phyloP scores from a whole-genome alignment of 2,797 vertebrate species.

The Benthosema pterotum region DNA sequence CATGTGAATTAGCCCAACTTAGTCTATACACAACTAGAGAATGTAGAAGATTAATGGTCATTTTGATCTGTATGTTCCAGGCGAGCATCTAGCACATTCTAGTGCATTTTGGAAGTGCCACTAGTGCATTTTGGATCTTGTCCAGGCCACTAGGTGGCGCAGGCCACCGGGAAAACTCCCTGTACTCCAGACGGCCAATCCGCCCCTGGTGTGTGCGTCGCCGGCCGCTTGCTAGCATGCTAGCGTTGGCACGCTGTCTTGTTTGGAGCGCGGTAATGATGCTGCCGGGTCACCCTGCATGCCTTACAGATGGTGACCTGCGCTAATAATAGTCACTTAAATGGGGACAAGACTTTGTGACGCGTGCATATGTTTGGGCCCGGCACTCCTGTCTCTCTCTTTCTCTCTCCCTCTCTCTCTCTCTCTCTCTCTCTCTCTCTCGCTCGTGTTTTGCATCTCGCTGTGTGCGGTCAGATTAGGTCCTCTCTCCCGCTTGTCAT shows the following conservation, averaged over 20 bases:
- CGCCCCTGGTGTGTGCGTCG: too few species aligned
- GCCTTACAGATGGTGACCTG: slow-evolving; percentile 62
- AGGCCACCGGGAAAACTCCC: too few species aligned
- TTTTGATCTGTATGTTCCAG: too few species aligned
- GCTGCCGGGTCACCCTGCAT: slow-evolving; percentile 1
- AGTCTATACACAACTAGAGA: too few species aligned
- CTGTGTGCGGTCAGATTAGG: slow-evolving; percentile 27
- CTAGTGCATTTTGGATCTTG: too few species aligned
- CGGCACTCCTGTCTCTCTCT: slow-evolving; percentile 25
- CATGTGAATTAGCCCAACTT: too few species aligned
- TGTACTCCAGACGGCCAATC: too few species aligned
- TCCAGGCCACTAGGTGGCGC: too few species aligned
- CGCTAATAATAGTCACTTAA: slow-evolving; percentile 68
- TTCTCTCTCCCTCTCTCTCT: slow-evolving; percentile 1
- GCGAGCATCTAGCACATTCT: too few species aligned
- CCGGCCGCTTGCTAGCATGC: slow-evolving; percentile 27
- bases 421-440: slow-evolving; percentile 7
- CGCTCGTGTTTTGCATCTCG: slow-evolving; percentile 35
- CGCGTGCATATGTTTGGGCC: slow-evolving; percentile 55
- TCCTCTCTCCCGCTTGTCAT: slow-evolving; percentile 31
- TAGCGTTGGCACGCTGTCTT: slow-evolving; percentile 51
- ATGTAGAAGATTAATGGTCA: too few species aligned
- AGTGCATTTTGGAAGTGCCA: too few species aligned
- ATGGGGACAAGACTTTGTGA: slow-evolving; percentile 64
- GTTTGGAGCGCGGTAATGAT: slow-evolving; percentile 33